These are phyloP conservation scores for Anguilla japonica DNA, from an alignment of 2,113 vertebrate genomes.

Conservation along the genomic window DNA sequence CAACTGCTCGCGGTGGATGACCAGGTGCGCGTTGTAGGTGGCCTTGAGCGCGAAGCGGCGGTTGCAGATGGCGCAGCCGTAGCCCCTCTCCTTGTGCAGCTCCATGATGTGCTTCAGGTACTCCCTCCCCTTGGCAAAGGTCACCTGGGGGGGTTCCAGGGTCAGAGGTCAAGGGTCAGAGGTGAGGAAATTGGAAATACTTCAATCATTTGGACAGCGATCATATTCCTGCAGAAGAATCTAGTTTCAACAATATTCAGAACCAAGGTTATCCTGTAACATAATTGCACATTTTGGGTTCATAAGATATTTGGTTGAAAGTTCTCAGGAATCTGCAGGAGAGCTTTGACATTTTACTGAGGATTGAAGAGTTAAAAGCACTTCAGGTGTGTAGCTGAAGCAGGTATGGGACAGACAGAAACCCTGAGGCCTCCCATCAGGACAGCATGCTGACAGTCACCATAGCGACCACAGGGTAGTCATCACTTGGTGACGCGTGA, in stretches of 20 bases:
- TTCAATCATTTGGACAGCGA: background rate
- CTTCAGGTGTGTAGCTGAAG: too few species aligned
- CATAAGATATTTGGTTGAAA: too few species aligned
- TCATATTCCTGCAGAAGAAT: background rate
- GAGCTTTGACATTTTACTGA: too few species aligned
- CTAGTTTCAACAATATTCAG: too few species aligned
- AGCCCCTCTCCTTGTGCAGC: conserved; percentile 93
- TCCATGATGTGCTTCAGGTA: conserved; percentile 98
- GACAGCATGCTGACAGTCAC: background rate
- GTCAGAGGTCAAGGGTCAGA: too few species aligned
- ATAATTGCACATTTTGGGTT: too few species aligned
- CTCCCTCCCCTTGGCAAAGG: conserved; percentile 88
- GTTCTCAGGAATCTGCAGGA: too few species aligned
- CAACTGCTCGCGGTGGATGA: conserved; percentile 96
- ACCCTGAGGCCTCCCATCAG: background rate
- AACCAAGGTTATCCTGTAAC: too few species aligned
- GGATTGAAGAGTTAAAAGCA: too few species aligned
- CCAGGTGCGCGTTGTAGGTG: conserved; percentile 98
- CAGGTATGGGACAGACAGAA: background rate
- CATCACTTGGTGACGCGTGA: background rate
- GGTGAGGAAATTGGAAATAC: too few species aligned
- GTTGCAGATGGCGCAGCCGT: conserved; percentile 91
- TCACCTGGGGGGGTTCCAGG: conserved; percentile 68
- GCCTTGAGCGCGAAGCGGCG: conserved; percentile 94
- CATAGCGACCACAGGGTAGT: background rate